These are phyloP conservation scores for Synanthedon tipuliformis DNA, from an alignment of 2,888 invertebrate genomes.

Conservation along the genomic window DNA sequence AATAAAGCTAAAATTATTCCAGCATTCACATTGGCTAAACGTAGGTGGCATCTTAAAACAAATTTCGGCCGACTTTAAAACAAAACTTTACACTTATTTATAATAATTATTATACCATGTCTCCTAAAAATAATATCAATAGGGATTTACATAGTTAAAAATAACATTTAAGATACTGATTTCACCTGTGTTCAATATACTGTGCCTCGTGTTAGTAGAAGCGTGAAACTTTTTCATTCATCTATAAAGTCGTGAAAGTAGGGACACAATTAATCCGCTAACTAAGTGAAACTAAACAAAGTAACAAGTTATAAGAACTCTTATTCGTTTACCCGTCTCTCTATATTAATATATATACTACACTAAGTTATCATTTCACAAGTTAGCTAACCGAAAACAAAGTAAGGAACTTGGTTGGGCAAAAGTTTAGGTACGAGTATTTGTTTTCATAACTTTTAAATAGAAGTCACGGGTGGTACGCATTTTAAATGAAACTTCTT, in stretches of 20 bases:
- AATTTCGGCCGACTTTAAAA: no score
- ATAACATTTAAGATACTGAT: no score
- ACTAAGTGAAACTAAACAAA: neutral
- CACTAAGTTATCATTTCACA: neutral
- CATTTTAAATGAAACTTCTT: conserved; percentile 20
- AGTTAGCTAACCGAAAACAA: neutral
- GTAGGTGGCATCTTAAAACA: no score
- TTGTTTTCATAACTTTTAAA: neutral
- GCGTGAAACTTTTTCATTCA: neutral
- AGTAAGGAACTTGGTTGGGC: neutral
- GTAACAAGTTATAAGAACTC: neutral
- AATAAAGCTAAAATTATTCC: no score
- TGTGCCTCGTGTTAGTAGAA: neutral
- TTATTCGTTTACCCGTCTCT: neutral
- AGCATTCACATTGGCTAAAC: no score
- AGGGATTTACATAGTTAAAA: no score
- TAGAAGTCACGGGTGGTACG: neutral
- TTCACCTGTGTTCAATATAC: no score
- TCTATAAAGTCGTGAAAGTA: neutral
- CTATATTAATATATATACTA: neutral
- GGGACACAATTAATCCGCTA: neutral
- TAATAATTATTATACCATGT: no score
- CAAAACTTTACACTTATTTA: no score
- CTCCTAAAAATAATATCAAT: no score
- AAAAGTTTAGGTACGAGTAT: neutral